A percentile compares a stretch with the other conserved stretches of the same genome.
phyloP scores from a whole-genome alignment of 2,888 invertebrate species.

The Stictocephala bisonia region DNA sequence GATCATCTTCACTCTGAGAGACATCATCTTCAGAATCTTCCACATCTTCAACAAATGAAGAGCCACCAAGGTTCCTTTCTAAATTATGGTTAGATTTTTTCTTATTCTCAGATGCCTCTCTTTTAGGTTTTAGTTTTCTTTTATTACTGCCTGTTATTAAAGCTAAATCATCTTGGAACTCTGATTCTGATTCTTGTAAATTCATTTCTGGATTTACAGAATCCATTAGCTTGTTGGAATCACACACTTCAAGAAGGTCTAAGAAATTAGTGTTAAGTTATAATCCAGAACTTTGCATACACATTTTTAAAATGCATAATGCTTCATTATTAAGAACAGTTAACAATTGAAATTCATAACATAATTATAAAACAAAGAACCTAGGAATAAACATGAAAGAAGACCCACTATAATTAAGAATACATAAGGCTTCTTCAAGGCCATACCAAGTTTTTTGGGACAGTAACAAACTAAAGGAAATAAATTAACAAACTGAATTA shows the following conservation, averaged over 20 bases:
- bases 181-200: conserved; percentile 69
- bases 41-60: conserved; percentile 55
- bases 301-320: too few relatives aligned
- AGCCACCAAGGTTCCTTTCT: too few relatives aligned
- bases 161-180: conserved; percentile 71
- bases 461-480: too few relatives aligned
- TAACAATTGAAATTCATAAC: too few relatives aligned
- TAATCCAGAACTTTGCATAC: too few relatives aligned
- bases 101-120: conserved; percentile 34
- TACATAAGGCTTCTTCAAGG: too few relatives aligned
- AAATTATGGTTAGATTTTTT: conserved; percentile 57
- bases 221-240: conserved; percentile 73
- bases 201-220: conserved; percentile 69
- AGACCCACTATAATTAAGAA: too few relatives aligned
- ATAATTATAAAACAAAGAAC: too few relatives aligned
- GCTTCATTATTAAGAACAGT: too few relatives aligned
- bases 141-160: conserved; percentile 70
- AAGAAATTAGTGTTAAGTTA: conserved; percentile 57
- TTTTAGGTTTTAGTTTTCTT: conserved; percentile 37
- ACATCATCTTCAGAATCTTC: conserved; percentile 60
- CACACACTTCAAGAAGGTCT: conserved; percentile 75
- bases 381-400: too few relatives aligned
- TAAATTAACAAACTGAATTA: too few relatives aligned
- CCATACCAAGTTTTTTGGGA: too few relatives aligned
- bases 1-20: conserved; percentile 57